Conservation (phyloP, 2,113 vertebrate genomes). For the Silurus asotus region DNA sequence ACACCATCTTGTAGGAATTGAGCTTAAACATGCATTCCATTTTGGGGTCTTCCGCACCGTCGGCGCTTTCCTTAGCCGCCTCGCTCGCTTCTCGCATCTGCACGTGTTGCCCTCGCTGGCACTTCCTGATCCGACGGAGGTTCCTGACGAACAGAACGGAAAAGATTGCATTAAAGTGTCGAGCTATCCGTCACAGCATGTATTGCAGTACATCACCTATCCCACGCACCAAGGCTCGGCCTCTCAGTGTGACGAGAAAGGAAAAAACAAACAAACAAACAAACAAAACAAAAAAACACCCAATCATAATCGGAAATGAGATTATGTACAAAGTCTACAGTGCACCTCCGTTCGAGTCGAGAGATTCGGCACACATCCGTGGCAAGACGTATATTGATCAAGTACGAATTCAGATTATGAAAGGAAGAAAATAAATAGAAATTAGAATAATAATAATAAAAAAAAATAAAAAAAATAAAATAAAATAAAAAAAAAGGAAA, state of each 20-base stretch:
- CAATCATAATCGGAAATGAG: conserved; percentile 40
- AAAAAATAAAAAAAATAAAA: conserved; percentile 7
- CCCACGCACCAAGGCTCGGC: conserved; percentile 43
- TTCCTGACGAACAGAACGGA: conserved; percentile 74
- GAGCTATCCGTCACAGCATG: neutral
- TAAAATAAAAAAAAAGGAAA: neutral
- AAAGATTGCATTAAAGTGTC: neutral
- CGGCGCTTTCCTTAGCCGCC: conserved; percentile 76
- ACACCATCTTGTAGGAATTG: conserved; percentile 99
- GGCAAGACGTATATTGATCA: conserved; percentile 46
- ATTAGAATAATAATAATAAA: neutral
- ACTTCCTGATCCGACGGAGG: conserved; percentile 89
- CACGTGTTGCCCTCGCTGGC: conserved; percentile 91
- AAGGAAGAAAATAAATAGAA: conserved; percentile 1
- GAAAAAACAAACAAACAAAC: too few species aligned
- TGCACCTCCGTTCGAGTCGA: conserved; percentile 46
- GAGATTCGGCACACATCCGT: conserved; percentile 47
- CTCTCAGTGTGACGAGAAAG: conserved; percentile 45
- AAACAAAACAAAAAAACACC: conserved; percentile 9
- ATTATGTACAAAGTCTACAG: conserved; percentile 44
- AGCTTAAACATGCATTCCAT: conserved; percentile 97
- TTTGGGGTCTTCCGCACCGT: conserved; percentile 81
- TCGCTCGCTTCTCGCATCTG: conserved; percentile 87
- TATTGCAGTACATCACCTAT: conserved; percentile 36
- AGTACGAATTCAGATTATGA: conserved; percentile 41